phyloP scores from a whole-genome alignment of 2,888 invertebrate species.

The Allacma fusca region DNA sequence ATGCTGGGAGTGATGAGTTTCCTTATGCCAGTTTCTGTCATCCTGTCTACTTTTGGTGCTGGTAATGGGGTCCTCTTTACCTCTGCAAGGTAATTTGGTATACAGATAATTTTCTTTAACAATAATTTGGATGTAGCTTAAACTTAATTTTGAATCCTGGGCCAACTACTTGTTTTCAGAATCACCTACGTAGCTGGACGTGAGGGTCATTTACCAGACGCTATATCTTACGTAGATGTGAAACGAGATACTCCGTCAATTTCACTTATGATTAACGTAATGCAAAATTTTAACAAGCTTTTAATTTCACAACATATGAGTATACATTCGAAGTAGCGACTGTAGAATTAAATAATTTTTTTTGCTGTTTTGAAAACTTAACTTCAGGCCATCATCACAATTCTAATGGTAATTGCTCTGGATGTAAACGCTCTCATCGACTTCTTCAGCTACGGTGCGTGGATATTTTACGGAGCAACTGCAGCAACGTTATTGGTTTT shows the following conservation, averaged over 20 bases:
- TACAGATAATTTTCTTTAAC: not conserved
- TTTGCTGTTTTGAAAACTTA: no score
- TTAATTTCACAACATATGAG: no score
- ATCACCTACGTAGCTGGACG: conserved; percentile 92
- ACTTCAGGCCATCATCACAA: conserved; percentile 82
- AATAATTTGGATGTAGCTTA: no score
- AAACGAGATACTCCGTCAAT: conserved; percentile 90
- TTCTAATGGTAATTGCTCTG: conserved; percentile 90
- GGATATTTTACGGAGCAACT: conserved; percentile 96
- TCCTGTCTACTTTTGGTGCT: conserved; percentile 79
- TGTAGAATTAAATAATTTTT: no score
- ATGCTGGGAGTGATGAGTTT: conserved; percentile 74
- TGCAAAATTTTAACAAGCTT: conserved; percentile 62
- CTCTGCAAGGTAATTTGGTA: conserved; percentile 75
- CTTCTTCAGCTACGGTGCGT: conserved; percentile 97
- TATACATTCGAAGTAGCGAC: no score
- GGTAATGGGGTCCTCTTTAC: conserved; percentile 92
- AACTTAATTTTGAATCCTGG: no score
- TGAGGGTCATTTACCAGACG: conserved; percentile 89
- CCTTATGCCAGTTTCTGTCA: conserved; percentile 78
- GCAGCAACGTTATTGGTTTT: conserved; percentile 92
- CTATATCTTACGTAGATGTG: conserved; percentile 90
- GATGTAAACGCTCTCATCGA: conserved; percentile 94
- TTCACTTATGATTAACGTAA: conserved; percentile 92
- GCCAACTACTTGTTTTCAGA: no score